Percentiles rank a stretch among this genome's conserved stretches.
These are phyloP conservation scores for Neolamprologus kungweensis DNA, from an alignment of 2,113 vertebrate genomes.

Conservation along the genomic window DNA sequence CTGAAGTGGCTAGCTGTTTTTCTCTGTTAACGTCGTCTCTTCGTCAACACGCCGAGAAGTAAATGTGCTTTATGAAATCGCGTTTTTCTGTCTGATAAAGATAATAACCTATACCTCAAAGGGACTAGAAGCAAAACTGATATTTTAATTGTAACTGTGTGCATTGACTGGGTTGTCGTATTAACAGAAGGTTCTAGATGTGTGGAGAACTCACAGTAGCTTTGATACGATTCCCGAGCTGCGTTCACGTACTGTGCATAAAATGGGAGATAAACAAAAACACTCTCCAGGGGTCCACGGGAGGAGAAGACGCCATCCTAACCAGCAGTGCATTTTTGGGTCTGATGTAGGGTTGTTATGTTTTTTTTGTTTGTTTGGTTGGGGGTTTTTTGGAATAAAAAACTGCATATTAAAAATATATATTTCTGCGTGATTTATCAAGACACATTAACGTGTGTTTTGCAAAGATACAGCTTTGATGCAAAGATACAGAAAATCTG, in stretches of 20 bases:
- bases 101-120: background rate
- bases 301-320: rapidly evolving
- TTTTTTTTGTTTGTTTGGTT: background rate
- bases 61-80: background rate
- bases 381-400: rapidly evolving
- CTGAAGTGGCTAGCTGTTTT: background rate
- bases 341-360: background rate
- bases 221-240: background rate
- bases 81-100: background rate
- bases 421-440: background rate
- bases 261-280: background rate
- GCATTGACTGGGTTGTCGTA: background rate
- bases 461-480: background rate
- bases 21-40: background rate
- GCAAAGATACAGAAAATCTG: background rate
- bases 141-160: background rate
- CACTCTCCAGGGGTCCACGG: too few relatives aligned
- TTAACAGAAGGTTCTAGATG: background rate
- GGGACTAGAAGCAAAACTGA: background rate
- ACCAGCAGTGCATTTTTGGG: background rate
- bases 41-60: background rate
- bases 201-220: background rate
- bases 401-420: background rate
- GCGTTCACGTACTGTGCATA: background rate
- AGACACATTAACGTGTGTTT: background rate